phyloP scores from a whole-genome alignment of 2,888 invertebrate species.

The Villa cingulata region DNA sequence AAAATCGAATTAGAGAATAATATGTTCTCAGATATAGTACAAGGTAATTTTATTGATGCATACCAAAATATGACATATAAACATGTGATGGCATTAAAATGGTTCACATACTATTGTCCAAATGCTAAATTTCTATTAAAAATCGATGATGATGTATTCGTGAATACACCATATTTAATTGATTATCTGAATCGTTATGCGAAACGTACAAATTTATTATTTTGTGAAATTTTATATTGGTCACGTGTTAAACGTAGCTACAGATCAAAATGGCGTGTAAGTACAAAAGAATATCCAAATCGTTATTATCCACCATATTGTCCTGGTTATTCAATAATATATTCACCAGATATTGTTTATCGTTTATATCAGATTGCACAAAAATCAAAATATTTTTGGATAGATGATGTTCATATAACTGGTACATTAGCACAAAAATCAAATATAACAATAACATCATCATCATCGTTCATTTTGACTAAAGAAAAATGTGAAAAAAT shows the following conservation, averaged over 20 bases:
- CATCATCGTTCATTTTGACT: slow-evolving; percentile 21
- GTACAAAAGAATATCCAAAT: slow-evolving; percentile 48
- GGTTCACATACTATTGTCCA: slow-evolving; percentile 57
- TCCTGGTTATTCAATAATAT: slow-evolving; percentile 56
- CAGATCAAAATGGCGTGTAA: slow-evolving; percentile 65
- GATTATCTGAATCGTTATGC: slow-evolving; percentile 33
- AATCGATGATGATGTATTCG: slow-evolving; percentile 64
- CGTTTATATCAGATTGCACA: slow-evolving; percentile 46
- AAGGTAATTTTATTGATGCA: slow-evolving; percentile 61
- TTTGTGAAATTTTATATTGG: slow-evolving; percentile 44
- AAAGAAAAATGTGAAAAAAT: slow-evolving; percentile 7
- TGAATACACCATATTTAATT: slow-evolving; percentile 50
- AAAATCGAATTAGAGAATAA: slow-evolving; percentile 41
- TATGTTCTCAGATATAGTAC: slow-evolving; percentile 52
- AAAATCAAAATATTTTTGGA: slow-evolving; percentile 59
- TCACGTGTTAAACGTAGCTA: slow-evolving; percentile 45
- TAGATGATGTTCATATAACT: slow-evolving; percentile 69
- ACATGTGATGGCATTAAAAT: slow-evolving; percentile 69
- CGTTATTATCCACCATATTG: slow-evolving; percentile 61
- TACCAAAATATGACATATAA: slow-evolving; percentile 76
- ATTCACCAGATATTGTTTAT: slow-evolving; percentile 48
- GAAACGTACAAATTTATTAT: slow-evolving; percentile 41
- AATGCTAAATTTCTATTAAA: slow-evolving; percentile 55
- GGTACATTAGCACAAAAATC: slow-evolving; percentile 45
- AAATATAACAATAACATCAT: slow-evolving; percentile 38